Evolutionary conservation across 2,797 vertebrate genomes (phyloP), one percentile per base, ranked within the genome.

Genomic region (Mus spretus): DNA sequence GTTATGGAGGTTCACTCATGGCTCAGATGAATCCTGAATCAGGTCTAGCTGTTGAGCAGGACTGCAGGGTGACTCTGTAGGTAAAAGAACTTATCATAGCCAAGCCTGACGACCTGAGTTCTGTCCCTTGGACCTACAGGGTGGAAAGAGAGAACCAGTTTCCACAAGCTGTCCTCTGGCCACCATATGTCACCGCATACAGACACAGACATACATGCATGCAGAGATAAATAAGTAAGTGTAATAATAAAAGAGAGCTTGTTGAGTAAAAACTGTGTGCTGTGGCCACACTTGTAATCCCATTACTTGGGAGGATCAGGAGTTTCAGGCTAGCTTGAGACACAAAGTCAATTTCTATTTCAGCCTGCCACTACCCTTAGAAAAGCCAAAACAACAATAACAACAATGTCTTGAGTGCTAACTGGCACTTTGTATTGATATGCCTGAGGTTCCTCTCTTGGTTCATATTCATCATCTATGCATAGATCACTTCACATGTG

Each of bases 1-100:
- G 44, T 81, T 92, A 65, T 24, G 90, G 53, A 93, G 93, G 7
- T 95, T 94, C 77, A 74, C 22, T n/a, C 47, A 13, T 88, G 89
- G 47, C 57, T 85, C 84, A 84, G n/a, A 53, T 91, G 89, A 87
- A 34, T 89, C 37, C 72, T 79, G 55, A 37, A 14, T 87, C 77
- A 87, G 57, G 28, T 65, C 40, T 10, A 65, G 6, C 65, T 65
- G 40, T 47, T 65, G 82, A 84, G 28, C 82, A 65, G 61, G 40
- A 11, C 74, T 77, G 4, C 74, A 47, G 7, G 72, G 40, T 40
- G 72, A 37, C 70, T 74, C 72, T 75, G 37, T 34, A 12, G 74
- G 40, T 12, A 34, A 84, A 47, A 19, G 61, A 84, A 40, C 40
- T 65, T 65, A 47, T 13, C 17, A 22, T 13, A 34, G 65, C 61